phyloP scores from a whole-genome alignment of 2,888 invertebrate genomes.

The Meloe dianella region DNA sequence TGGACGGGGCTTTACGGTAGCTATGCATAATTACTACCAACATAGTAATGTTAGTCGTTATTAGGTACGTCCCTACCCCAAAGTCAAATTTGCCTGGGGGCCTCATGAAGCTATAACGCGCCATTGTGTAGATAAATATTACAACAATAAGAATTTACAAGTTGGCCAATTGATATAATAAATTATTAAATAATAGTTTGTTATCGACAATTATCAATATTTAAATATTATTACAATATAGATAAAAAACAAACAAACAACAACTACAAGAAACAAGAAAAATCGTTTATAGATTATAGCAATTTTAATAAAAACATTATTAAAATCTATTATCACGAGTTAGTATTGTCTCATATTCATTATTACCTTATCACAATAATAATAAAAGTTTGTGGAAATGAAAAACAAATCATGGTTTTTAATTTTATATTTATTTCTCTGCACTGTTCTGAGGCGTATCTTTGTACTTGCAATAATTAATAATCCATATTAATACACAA shows the following conservation, averaged over 20 bases:
- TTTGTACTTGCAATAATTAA: conserved; percentile 27
- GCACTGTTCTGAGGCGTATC: neutral
- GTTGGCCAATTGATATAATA: neutral
- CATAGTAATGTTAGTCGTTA: too few species aligned
- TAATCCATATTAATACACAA: conserved; percentile 45
- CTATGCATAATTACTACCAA: too few species aligned
- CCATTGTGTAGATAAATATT: neutral
- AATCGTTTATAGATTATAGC: neutral
- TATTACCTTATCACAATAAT: neutral
- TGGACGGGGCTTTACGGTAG: too few species aligned
- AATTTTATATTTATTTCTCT: neutral
- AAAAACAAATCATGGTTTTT: neutral
- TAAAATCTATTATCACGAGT: neutral
- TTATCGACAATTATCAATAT: neutral
- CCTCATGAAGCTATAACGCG: too few species aligned
- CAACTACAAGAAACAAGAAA: neutral
- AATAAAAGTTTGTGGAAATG: neutral
- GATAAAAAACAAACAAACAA: neutral
- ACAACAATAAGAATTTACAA: neutral
- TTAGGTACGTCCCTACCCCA: too few species aligned
- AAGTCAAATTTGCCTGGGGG: too few species aligned
- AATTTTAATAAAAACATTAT: neutral
- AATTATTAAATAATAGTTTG: neutral
- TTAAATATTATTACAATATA: neutral
- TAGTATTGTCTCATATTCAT: neutral